Evolutionary conservation across 2,113 vertebrate genomes (phyloP).

Genomic region (Gymnogyps californianus): DNA sequence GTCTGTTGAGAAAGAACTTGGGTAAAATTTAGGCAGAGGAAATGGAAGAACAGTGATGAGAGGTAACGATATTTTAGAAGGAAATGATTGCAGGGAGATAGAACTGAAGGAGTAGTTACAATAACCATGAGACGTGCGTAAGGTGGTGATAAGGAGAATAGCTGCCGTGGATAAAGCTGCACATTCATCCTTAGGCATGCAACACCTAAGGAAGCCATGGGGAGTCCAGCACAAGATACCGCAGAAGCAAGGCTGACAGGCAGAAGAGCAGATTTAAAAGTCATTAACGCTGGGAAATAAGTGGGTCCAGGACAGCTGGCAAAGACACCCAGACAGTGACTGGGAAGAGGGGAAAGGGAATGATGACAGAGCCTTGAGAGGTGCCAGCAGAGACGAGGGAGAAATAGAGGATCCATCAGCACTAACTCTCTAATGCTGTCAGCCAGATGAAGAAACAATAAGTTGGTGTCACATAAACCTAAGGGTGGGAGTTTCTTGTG

Average conservation of each 20-base stretch:
- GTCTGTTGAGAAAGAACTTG: not conserved
- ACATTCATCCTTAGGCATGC: not conserved
- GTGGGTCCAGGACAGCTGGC: not conserved
- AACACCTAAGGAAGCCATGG: not conserved
- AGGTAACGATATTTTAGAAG: not conserved
- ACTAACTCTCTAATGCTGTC: not conserved
- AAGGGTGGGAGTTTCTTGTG: slow-evolving; percentile 21
- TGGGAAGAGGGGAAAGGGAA: not conserved
- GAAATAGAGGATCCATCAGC: slow-evolving; percentile 3
- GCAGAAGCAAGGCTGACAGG: not conserved
- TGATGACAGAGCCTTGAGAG: not conserved
- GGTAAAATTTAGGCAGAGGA: not conserved
- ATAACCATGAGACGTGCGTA: not conserved
- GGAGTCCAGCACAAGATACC: not conserved
- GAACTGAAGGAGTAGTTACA: not conserved
- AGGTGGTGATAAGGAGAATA: not conserved
- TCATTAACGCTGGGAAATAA: not conserved
- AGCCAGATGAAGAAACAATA: slow-evolving; percentile 14
- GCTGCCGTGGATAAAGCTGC: not conserved
- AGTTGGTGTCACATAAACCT: slow-evolving; percentile 29
- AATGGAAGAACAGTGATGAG: not conserved
- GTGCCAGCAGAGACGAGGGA: not conserved
- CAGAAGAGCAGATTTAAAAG: not conserved
- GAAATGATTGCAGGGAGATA: not conserved
- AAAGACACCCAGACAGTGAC: not conserved